Base-by-base conservation (phyloP, 2,888 invertebrate genomes). In the Zeuzera pyrina region DNA sequence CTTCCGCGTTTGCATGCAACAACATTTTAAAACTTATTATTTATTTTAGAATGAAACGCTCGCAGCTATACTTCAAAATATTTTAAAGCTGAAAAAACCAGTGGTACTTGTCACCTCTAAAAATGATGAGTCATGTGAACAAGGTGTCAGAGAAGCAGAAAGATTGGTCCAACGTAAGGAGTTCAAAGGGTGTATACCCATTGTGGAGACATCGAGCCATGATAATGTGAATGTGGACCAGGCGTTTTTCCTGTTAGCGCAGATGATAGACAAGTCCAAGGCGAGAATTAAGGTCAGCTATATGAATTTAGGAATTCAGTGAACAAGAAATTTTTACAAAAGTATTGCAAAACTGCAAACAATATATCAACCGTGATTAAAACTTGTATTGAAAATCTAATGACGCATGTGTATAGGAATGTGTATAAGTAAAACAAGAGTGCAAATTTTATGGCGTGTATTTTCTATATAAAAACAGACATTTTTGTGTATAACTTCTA, bases 151-250 rank as follows among this genome's bases (percentile, higher is more conserved):
- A 31, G 97, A 97, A 71, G 95, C 94, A 0, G 96, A 97, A 59
- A 90, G 92, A 52, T 81, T 98, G 42, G 89, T 96, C 15, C 76
- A 78, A 28, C 87, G 95, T 32, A 97, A 97, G 70, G 97, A 98
- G 73, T 95, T 94, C 71, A 95, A 95, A 62, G 91, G 91, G 38
- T 88, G 89, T 54, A 92, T 98, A 50, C 91, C 93, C 2, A 83
- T 98, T 25, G 91, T 98, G 33, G 98, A 98, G 83, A 95, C 96
- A 0, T 98, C 97, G 4, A 91, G 98, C 10, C 96, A 97, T 60
- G 94, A 96, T 58, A 97, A 95, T 57, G 95, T 98, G 43, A 98
- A 98, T 65, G 93, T 97, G 22, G 97, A 98, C 60, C 86, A 93
- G 55, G 94, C 97, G 14, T 95, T 97, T 65, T 86, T 96, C 56